Conservation (phyloP, 2,113 vertebrate species). For the Psophia crepitans region DNA sequence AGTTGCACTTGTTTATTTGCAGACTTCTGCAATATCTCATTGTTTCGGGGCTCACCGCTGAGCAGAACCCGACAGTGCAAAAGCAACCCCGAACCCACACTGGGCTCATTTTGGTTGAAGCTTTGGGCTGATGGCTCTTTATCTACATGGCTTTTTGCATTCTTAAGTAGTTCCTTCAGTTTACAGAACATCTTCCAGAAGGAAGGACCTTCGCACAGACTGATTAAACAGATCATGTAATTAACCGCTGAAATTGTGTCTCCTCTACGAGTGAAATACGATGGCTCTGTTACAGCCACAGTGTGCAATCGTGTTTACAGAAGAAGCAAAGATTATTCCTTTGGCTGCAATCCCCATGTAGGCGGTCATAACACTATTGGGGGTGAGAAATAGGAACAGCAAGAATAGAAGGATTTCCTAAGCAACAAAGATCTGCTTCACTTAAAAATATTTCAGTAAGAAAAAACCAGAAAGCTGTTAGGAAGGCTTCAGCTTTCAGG, state of each 20-base stretch:
- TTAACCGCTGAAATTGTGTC: neutral
- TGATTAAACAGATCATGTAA: neutral
- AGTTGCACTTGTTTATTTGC: neutral
- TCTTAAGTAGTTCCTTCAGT: neutral
- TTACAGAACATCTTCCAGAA: neutral
- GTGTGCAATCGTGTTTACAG: neutral
- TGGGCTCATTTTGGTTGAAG: neutral
- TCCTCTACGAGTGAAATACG: neutral
- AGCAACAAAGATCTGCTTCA: slow-evolving; percentile 29
- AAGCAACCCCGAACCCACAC: accelerated
- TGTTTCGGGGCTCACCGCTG: neutral
- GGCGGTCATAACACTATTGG: neutral
- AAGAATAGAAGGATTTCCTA: slow-evolving; percentile 57
- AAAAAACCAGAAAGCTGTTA: neutral
- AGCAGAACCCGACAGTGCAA: neutral
- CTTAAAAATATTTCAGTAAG: slow-evolving; percentile 18
- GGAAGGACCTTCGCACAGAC: neutral
- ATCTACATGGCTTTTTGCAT: neutral
- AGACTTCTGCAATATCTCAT: neutral
- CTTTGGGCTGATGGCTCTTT: neutral
- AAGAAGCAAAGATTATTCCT: neutral
- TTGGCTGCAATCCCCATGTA: neutral
- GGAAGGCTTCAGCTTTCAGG: neutral
- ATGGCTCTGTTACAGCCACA: neutral
- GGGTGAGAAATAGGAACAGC: slow-evolving; percentile 18